Evolutionary conservation across 2,113 vertebrate species (phyloP).

Genomic region (Salvelinus alpinus): DNA sequence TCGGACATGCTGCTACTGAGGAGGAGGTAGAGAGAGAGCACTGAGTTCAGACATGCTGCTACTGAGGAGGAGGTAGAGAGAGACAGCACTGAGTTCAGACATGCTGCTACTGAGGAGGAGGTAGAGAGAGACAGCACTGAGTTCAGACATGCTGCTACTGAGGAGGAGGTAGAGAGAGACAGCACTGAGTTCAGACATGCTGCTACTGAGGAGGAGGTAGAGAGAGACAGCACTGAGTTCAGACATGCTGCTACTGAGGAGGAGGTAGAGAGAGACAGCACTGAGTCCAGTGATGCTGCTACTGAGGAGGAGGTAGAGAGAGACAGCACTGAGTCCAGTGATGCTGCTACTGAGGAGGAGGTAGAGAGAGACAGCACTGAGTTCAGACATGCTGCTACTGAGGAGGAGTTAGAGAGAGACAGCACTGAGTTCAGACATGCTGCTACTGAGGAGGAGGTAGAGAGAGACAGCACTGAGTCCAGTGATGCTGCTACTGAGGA

Average conservation of each 20-base stretch:
- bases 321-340: not conserved
- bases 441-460: slow-evolving; percentile 9
- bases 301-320: too few relatives aligned
- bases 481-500: too few relatives aligned
- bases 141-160: too few relatives aligned
- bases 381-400: too few relatives aligned
- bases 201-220: slow-evolving; percentile 10
- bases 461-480: not conserved
- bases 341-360: slow-evolving; percentile 1
- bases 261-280: too few relatives aligned
- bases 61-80: too few relatives aligned
- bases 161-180: too few relatives aligned
- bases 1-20: slow-evolving; percentile 12
- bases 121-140: not conserved
- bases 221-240: not conserved
- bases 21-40: not conserved
- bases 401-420: too few relatives aligned
- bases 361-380: not conserved
- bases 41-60: too few relatives aligned
- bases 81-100: not conserved
- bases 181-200: too few relatives aligned
- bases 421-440: not conserved
- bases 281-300: too few relatives aligned
- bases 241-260: too few relatives aligned
- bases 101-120: not conserved